Base-by-base conservation (phyloP, 2,797 vertebrate genomes). In the Tragelaphus eurycerus region DNA sequence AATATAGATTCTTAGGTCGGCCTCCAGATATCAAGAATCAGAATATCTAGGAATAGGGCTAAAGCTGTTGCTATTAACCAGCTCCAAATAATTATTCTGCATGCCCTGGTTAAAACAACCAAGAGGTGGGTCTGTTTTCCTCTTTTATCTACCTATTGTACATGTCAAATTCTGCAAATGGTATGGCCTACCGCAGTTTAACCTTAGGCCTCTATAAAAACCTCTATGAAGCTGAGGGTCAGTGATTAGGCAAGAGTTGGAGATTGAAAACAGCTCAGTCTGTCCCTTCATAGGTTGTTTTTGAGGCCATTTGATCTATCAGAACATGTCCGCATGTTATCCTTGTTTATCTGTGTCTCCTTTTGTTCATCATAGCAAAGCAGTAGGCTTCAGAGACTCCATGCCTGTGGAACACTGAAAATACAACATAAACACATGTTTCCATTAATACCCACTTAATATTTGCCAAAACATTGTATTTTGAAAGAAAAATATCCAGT, bases 321-420 rank as follows among this genome's bases (percentile, higher is more conserved):
- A 25, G 15, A 17, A 71, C 21, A 23, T 5, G 5, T 6, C 50
- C 13, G 3, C 6, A 1, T 3, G 3, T 27, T 8, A n/a, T 12
- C n/a, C 3, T 83, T 19, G 7, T 48, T 82, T 62, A 43, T 67
- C 16, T 54, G 52, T 52, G 82, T 54, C 78, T 83, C 38, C 21
- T 13, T 1, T 38, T 25, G 8, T 27, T 87, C 59, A 48, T 52
- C n/a, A 2, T 11, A 52, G 48, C 62, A 59, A 81, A 92, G 15
- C 16, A 38, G 34, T 29, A 91, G 55, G 15, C 50, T 86, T 92
- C 38, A 79, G 55, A 83, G 71, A 78, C 62, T 52, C 27, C 83
- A 25, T 78, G 21, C 14, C 27, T 55, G 46, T 3, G 29, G 46
- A 84, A 38, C 38, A 50, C 48, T 27, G 27, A 57, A 89, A 88